phyloP scores from a whole-genome alignment of 2,888 invertebrate species.

The Acleris literana region DNA sequence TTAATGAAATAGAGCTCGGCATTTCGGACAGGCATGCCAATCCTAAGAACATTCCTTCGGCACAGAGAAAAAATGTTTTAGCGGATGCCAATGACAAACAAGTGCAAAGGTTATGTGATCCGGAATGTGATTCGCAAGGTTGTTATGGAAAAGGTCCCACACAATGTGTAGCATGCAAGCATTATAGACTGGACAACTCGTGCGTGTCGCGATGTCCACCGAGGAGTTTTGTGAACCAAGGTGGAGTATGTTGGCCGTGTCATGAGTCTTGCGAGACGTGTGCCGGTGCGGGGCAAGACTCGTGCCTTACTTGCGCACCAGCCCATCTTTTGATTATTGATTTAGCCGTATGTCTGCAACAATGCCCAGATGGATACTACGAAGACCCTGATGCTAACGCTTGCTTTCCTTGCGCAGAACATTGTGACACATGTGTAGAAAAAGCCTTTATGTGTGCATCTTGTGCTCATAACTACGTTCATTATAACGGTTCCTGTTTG shows the following conservation, averaged over 20 bases:
- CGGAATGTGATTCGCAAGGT: constrained; percentile 90
- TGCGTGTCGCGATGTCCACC: constrained; percentile 93
- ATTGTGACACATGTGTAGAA: constrained; percentile 93
- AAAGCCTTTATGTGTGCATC: constrained; percentile 93
- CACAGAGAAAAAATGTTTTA: constrained; percentile 84
- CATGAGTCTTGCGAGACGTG: constrained; percentile 95
- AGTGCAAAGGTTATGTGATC: constrained; percentile 89
- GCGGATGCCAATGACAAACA: constrained; percentile 85
- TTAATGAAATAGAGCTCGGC: constrained; percentile 77
- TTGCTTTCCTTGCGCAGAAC: constrained; percentile 93
- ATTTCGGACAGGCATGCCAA: constrained; percentile 85
- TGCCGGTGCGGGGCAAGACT: constrained; percentile 93
- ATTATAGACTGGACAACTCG: constrained; percentile 91
- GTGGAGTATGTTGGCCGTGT: constrained; percentile 92
- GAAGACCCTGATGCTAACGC: constrained; percentile 90
- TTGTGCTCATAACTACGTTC: constrained; percentile 93
- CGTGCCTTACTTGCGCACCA: constrained; percentile 92
- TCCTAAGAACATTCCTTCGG: constrained; percentile 87
- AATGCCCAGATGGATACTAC: constrained; percentile 94
- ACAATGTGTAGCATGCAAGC: constrained; percentile 92
- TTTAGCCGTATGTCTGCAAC: constrained; percentile 92
- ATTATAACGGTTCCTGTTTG: constrained; percentile 92
- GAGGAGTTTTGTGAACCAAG: constrained; percentile 91
- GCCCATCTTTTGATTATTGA: constrained; percentile 92
- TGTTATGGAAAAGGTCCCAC: constrained; percentile 93